These are phyloP conservation scores for Ostrea edulis DNA, from an alignment of 1,140 invertebrate species.

Conservation along the genomic window DNA sequence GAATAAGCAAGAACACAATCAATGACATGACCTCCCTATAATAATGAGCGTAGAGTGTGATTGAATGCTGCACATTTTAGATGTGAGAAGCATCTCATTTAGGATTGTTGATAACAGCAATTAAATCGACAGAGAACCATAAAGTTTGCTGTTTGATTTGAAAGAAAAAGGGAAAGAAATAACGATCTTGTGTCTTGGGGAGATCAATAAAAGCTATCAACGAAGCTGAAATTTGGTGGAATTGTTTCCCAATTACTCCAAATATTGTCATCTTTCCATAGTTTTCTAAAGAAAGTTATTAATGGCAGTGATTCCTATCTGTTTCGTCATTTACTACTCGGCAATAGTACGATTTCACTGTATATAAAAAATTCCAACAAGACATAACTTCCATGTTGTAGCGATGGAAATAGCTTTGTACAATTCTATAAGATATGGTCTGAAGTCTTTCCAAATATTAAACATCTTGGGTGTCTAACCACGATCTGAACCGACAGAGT, in stretches of 20 bases:
- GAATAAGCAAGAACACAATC: not conserved
- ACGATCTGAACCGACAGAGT: not conserved
- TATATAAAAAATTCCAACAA: not conserved
- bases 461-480: not conserved
- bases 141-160: constrained; percentile 37
- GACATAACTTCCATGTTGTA: not conserved
- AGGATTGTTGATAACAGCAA: constrained; percentile 35
- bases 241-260: constrained; percentile 33
- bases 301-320: constrained; percentile 16
- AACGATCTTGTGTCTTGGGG: constrained; percentile 34
- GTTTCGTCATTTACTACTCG: not conserved
- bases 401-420: not conserved
- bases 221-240: constrained; percentile 27
- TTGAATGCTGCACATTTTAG: constrained; percentile 37
- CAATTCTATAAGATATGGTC: not conserved
- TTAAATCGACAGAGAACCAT: constrained; percentile 35
- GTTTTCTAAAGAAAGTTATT: not conserved
- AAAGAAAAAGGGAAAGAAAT: constrained; percentile 38
- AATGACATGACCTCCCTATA: not conserved
- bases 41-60: not conserved
- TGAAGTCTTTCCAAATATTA: not conserved
- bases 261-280: constrained; percentile 36
- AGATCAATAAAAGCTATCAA: constrained; percentile 12
- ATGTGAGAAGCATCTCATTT: constrained; percentile 31
- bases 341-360: not conserved